Evolutionary conservation across 2,113 vertebrate species (phyloP), one percentile per base, ranked within the genome.

Genomic region (Rynchops niger): DNA sequence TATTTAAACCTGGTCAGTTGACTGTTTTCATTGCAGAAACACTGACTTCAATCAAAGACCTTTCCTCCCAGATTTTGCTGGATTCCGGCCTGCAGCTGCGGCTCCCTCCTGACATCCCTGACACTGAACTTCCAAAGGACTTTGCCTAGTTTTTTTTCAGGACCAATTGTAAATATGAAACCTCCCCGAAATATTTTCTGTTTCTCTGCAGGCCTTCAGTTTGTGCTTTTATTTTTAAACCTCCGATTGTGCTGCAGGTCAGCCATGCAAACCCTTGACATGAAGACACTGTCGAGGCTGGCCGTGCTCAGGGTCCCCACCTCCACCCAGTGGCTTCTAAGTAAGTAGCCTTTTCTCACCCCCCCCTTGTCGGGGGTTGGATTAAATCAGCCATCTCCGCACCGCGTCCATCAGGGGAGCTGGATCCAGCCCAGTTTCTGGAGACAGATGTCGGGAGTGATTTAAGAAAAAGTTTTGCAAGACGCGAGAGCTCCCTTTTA

Each of bases 321-420:
- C 59, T 80, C 40, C 15, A 0, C 10, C 69, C 47, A 45, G 29
- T 2, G 1, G 12, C 45, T n/a, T 19, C 50, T 59, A 9, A 45
- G 29, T 59, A 9, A 45, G 29, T 4, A 21, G 18, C 34, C 40
- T 52, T 26, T 40, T 16, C 52, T 40, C 80, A 30, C 19, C 32
- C 11, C 9, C 3, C 25, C 15, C 18, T 17, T 32, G 34, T 11
- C 21, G 0, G 36, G 18, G 61, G 30, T 29, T 18, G 45, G 61
- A 81, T 47, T 21, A 38, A 45, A 36, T 29, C 3, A 1, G 1
- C 53, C 5, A 3, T 32, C 16, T 32, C 42, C 1, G 0, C 42
- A 19, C 56, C 1, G 1, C 3, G 3, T 61, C 40, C 3, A 0
- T n/a, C 14, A 3, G 58, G n/a, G 30, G 23, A 36, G 36, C 58